Base-by-base conservation (phyloP, 1,140 invertebrate genomes). In the Hydropsyche tenuis region DNA sequence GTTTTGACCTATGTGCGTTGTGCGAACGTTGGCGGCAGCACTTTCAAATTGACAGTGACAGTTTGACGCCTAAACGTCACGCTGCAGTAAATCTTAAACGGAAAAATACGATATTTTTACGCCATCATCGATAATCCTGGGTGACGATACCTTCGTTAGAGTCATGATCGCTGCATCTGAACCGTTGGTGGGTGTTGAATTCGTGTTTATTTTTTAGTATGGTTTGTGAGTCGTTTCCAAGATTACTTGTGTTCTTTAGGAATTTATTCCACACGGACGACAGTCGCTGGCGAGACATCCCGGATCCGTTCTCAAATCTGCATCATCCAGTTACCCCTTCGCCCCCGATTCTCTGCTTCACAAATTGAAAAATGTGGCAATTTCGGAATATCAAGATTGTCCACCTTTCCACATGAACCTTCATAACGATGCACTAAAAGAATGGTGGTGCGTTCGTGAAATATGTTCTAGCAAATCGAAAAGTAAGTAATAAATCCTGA, bases 211-310 rank as follows among this genome's bases (percentile, higher is more conserved):
- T 70, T 73, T 70, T 56, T 25, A 65, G 2, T 62, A 16, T 14
- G 43, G 22, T 45, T 23, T 5, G 30, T 22, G 62, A 23, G 43
- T 20, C n/a, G 16, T 66, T 46, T 27, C 27, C 16, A 7, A 65
- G 20, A 6, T 42, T 20, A 16, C 37, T 7, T n/a, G 20, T 23
- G 20, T 62, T 48, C 46, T 46, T 2, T 84, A 94, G 92, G 94
- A 95, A 86, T 96, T 93, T 88, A 87, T 93, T 86, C 95, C 95
- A 80, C 92, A 92, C 87, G 95, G 95, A 80, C 89, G 94, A 82
- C 90, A 92, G 81, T 91, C 93, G 82, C 84, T 93, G 80, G 82
- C 87, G 63, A 89, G 89, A 62, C 94, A 96, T 87, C 94, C 94
- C 63, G 91, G 92, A 72, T 81, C 83, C 30, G 70, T 77, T 56